These are phyloP conservation scores for Chionis minor DNA, from an alignment of 2,113 vertebrate genomes.

Conservation along the genomic window DNA sequence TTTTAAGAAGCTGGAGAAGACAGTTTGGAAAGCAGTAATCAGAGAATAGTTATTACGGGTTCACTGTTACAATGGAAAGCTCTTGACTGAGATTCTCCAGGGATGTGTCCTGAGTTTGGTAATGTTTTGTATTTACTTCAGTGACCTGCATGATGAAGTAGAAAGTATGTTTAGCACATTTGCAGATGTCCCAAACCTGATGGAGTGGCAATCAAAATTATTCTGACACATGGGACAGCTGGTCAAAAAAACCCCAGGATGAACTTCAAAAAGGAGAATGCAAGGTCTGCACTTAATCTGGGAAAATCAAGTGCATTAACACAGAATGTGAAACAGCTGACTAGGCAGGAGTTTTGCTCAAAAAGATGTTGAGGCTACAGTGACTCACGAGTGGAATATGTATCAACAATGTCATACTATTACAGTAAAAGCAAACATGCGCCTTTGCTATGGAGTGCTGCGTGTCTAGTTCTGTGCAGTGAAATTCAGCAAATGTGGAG, in stretches of 20 bases:
- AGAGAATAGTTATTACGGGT: neutral
- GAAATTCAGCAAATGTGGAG: slow-evolving; percentile 1
- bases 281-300: slow-evolving; percentile 40
- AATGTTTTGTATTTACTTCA: neutral
- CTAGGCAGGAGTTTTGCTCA: slow-evolving; percentile 34
- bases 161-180: neutral
- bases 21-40: neutral
- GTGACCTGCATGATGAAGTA: neutral
- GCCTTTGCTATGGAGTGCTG: neutral
- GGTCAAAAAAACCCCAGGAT: neutral
- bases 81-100: neutral
- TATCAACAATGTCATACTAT: slow-evolving; percentile 1
- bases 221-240: slow-evolving; percentile 8
- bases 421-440: slow-evolving; percentile 1
- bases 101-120: neutral
- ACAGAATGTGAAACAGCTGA: slow-evolving; percentile 47
- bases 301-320: slow-evolving; percentile 21
- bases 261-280: slow-evolving; percentile 38
- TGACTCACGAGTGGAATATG: slow-evolving; percentile 38
- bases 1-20: neutral
- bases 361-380: slow-evolving; percentile 31
- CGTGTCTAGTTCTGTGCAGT: neutral
- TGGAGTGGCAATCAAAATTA: neutral
- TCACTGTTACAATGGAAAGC: neutral
- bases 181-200: neutral